A percentile compares a stretch with the other conserved stretches of the same genome.
phyloP scores from a whole-genome alignment of 2,113 vertebrate species.

The Agelaius phoeniceus region DNA sequence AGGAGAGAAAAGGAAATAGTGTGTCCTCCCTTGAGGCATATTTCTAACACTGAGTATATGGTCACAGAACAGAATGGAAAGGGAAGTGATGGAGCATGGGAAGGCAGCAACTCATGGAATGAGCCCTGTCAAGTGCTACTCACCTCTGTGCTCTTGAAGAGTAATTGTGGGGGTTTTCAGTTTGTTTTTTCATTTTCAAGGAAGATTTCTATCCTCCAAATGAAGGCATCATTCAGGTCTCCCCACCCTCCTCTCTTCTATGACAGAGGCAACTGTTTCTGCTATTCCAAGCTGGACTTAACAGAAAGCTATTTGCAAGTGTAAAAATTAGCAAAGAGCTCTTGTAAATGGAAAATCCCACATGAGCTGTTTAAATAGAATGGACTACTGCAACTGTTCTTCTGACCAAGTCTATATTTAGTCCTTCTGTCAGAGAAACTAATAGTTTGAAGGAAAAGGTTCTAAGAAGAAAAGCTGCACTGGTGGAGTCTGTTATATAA shows the following conservation, averaged over 20 bases:
- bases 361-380: neutral
- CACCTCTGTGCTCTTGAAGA: neutral
- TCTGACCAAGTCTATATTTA: neutral
- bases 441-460: neutral
- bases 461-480: neutral
- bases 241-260: neutral
- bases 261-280: neutral
- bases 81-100: accelerated
- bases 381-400: neutral
- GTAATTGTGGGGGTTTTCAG: neutral
- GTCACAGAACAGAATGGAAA: neutral
- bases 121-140: neutral
- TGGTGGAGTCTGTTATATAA: neutral
- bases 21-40: neutral
- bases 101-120: neutral
- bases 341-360: neutral
- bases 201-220: neutral
- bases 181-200: neutral
- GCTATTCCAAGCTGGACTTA: neutral
- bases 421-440: neutral
- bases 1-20: neutral
- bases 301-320: neutral
- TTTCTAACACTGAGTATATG: neutral
- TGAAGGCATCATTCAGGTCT: neutral
- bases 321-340: neutral